phyloP scores from a whole-genome alignment of 2,888 invertebrate species.

The Autographa gamma region DNA sequence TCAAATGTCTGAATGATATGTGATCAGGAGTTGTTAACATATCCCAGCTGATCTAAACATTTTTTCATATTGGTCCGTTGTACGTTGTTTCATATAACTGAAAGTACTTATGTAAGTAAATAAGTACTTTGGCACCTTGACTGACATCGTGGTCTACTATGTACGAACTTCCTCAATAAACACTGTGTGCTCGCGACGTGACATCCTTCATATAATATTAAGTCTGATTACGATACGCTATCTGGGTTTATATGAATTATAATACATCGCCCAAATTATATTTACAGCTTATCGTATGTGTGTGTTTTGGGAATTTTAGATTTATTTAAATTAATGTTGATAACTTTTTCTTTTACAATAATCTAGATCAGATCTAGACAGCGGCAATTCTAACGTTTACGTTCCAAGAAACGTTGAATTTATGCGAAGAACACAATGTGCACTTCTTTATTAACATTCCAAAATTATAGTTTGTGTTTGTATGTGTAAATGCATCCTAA shows the following conservation, averaged over 20 bases:
- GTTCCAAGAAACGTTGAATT: too few species aligned
- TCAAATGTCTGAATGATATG: too few species aligned
- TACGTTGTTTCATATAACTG: background rate
- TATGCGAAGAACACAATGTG: too few species aligned
- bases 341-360: background rate
- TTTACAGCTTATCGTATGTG: slow-evolving; percentile 2
- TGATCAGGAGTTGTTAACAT: too few species aligned
- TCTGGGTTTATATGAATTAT: slow-evolving; percentile 32
- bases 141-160: slow-evolving; percentile 24
- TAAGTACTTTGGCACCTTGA: slow-evolving; percentile 7
- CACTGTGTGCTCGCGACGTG: slow-evolving; percentile 25
- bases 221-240: slow-evolving; percentile 46
- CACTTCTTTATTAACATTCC: too few species aligned
- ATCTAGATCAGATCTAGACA: background rate
- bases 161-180: slow-evolving; percentile 43
- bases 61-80: background rate
- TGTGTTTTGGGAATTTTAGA: slow-evolving; percentile 7
- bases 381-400: background rate
- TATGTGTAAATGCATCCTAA: background rate
- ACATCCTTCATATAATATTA: slow-evolving; percentile 38
- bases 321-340: slow-evolving; percentile 11
- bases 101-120: background rate
- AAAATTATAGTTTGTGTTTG: background rate
- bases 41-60: slow-evolving; percentile 3
- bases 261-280: slow-evolving; percentile 20